Percentiles rank a stretch among this genome's conserved stretches.
phyloP scores from a whole-genome alignment of 1,140 invertebrate species.

The Halictus rubicundus region DNA sequence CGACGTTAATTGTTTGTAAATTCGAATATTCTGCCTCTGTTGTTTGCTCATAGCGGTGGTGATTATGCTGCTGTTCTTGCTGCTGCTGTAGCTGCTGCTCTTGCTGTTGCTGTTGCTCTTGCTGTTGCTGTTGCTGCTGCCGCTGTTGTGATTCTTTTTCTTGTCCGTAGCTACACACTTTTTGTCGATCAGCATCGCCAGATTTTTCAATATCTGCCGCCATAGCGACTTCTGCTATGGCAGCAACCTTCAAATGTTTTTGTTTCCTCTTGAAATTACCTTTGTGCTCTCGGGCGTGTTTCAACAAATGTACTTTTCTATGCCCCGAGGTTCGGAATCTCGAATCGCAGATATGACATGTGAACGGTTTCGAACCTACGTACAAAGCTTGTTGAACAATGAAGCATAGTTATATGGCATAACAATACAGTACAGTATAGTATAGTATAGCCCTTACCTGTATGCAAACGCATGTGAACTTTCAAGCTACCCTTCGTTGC shows the following conservation, averaged over 20 bases:
- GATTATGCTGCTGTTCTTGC: not conserved
- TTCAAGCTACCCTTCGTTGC: slow-evolving; percentile 85
- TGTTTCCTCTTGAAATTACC: slow-evolving; percentile 51
- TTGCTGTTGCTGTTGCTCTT: too few relatives aligned
- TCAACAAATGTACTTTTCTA: slow-evolving; percentile 83
- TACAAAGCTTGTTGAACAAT: not conserved
- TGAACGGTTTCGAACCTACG: slow-evolving; percentile 85
- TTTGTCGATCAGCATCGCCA: not conserved
- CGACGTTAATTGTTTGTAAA: slow-evolving; percentile 61
- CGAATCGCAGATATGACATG: slow-evolving; percentile 84
- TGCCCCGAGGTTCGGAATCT: slow-evolving; percentile 87
- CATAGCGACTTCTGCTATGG: slow-evolving; percentile 50
- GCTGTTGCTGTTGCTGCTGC: not conserved
- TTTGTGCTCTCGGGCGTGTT: slow-evolving; percentile 80
- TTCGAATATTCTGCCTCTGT: slow-evolving; percentile 40
- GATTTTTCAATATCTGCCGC: slow-evolving; percentile 48
- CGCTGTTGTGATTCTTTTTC: not conserved
- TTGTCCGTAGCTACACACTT: not conserved
- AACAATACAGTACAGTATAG: too few relatives aligned
- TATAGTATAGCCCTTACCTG: slow-evolving; percentile 72
- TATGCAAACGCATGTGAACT: slow-evolving; percentile 87
- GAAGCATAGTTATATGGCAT: not conserved
- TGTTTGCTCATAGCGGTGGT: not conserved
- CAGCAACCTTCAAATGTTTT: slow-evolving; percentile 57
- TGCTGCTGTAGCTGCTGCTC: not conserved